A percentile compares a stretch with the other conserved stretches of the same genome.
Evolutionary conservation across 2,113 vertebrate genomes (phyloP).

Genomic region (Sus scrofa): T2T-Sscrofa CM000815.6:109618501-109619000

Average conservation of each 20-base stretch:
- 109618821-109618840: neutral
- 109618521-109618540: neutral
- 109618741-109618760: neutral
- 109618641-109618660: neutral
- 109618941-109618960: neutral
- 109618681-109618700: neutral
- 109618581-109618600: neutral
- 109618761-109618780: neutral
- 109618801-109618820: neutral
- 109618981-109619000: neutral
- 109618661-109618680: neutral
- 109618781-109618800: neutral
- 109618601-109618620: slow-evolving; percentile 38
- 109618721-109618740: fast-evolving
- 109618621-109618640: slow-evolving; percentile 28
- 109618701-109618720: neutral
- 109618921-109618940: neutral
- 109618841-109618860: neutral
- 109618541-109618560: neutral
- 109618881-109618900: neutral
- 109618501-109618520: neutral
- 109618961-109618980: neutral
- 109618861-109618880: neutral
- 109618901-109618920: neutral
- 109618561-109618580: neutral